Base-by-base conservation (phyloP, 2,113 vertebrate species). In the human region DNA sequence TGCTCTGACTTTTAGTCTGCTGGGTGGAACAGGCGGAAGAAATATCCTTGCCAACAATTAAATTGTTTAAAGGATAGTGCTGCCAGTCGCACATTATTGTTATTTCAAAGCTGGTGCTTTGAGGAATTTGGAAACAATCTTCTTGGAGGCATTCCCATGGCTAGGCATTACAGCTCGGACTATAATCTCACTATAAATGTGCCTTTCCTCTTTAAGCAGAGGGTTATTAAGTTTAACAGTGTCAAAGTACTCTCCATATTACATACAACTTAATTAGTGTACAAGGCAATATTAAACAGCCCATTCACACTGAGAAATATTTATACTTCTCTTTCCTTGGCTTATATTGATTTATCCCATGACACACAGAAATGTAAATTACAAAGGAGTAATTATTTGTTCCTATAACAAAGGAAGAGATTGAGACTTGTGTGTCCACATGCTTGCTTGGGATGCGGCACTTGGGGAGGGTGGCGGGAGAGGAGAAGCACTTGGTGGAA, bases 161-260 rank as follows among this genome's bases (percentile, higher is more conserved):
- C 68, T 40, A 73, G 14, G 23, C 1, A 9, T 68, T 55, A 38
- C 0, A 27, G 1, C 66, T 81, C 12, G 8, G 75, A 89, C 91
- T 86, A 4, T 94, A 82, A 97, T 97, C 75, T 61, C 90, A 59
- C 91, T 90, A 0, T 82, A 78, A 90, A 70, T 0, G 9, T 55
- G 81, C 97, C 79, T 93, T 94, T 97, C 64, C 50, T 57, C 5
- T 97, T 98, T 96, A 97, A 94, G 94, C 68, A 89, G 81, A 10
- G 84, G 16, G 0, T 96, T 95, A 93, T 97, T 97, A 97, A 97
- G 92, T 96, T 97, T 96, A 96, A 90, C 52, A 79, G 75, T 35
- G 76, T 91, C 96, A 83, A 96, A 97, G 80, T 18, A 38, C 83
- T 98, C 91, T 98, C 80, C 11, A 0, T 2, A 68, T 95, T 97